Percentiles rank a stretch among this genome's conserved stretches.
phyloP scores from a whole-genome alignment of 2,113 vertebrate species.

The Oceanodroma tethys region DNA sequence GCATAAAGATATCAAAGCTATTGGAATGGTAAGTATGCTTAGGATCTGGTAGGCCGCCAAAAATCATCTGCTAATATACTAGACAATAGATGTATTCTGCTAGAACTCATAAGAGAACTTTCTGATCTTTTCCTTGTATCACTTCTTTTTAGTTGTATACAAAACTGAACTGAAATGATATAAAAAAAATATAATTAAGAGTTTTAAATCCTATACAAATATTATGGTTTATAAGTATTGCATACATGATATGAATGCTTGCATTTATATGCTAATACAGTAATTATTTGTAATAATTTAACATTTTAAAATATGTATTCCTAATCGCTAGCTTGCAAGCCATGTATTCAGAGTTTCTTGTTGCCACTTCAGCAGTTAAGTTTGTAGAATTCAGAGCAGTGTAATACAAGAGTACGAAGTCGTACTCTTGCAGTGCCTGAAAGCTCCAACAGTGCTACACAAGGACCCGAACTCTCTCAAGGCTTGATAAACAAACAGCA shows the following conservation, averaged over 20 bases:
- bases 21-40: not conserved
- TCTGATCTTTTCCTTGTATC: not conserved
- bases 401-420: not conserved
- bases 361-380: not conserved
- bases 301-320: not conserved
- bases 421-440: not conserved
- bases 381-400: not conserved
- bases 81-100: not conserved
- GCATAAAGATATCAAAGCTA: slow-evolving; percentile 16
- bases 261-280: not conserved
- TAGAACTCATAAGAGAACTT: not conserved
- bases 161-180: not conserved
- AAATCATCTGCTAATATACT: not conserved
- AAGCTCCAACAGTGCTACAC: not conserved
- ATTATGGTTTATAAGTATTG: not conserved
- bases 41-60: slow-evolving; percentile 14
- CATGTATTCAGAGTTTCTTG: not conserved
- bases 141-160: not conserved
- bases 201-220: not conserved
- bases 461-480: not conserved
- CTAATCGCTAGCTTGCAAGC: not conserved
- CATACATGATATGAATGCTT: not conserved
- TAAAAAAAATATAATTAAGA: not conserved
- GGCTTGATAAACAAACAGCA: not conserved
- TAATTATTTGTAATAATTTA: not conserved